phyloP scores from a whole-genome alignment of 2,888 invertebrate species.

The Dione juno region DNA sequence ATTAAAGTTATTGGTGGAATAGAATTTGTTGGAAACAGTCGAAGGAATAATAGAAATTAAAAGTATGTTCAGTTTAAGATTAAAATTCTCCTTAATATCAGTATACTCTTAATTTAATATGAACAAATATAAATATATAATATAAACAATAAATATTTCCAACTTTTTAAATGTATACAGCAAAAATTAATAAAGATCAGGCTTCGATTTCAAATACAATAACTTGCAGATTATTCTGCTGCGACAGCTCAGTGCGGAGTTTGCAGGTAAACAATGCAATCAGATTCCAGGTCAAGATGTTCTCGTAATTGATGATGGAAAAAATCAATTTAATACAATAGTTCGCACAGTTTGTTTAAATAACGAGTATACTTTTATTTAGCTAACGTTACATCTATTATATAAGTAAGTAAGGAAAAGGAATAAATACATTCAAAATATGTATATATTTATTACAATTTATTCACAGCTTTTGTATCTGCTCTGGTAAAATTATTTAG shows the following conservation, averaged over 20 bases:
- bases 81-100: too few species aligned
- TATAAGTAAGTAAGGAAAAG: background rate
- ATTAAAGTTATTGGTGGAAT: too few species aligned
- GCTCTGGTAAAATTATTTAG: too few species aligned
- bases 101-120: too few species aligned
- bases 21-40: background rate
- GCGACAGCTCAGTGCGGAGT: slow-evolving; percentile 32
- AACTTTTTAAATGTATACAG: background rate
- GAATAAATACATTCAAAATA: too few species aligned
- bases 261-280: slow-evolving; percentile 42
- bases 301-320: slow-evolving; percentile 40
- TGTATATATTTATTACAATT: too few species aligned
- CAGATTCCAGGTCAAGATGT: slow-evolving; percentile 42
- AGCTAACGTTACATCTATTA: background rate
- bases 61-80: background rate
- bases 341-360: slow-evolving; percentile 5
- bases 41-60: background rate
- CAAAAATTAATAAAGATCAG: slow-evolving; percentile 24
- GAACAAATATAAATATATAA: background rate
- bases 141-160: slow-evolving; percentile 2
- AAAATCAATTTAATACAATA: slow-evolving; percentile 31
- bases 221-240: slow-evolving; percentile 43
- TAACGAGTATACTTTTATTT: slow-evolving; percentile 1
- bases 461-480: too few species aligned
- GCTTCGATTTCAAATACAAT: slow-evolving; percentile 40